Percentiles rank a stretch among this genome's conserved stretches.
Evolutionary conservation across 37 sponge, comb jelly and placozoan genomes (phyloP).

Genomic region (Halisarca cf. caerulea): DNA sequence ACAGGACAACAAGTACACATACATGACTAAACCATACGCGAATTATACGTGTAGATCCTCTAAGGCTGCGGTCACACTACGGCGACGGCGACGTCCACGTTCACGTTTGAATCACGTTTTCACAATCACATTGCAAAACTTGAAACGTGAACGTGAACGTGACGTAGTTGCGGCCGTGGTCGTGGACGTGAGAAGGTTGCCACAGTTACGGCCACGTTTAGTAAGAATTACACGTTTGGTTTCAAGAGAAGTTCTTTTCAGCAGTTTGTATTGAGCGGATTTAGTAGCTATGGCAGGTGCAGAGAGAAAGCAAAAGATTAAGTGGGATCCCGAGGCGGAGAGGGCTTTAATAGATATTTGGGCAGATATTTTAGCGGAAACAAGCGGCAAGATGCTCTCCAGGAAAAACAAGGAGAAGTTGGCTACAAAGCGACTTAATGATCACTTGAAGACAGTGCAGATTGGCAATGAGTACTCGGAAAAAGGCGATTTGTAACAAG

Average conservation of each 20-base stretch:
- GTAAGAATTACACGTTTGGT: not conserved
- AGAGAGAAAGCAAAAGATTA: not conserved
- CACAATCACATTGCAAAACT: not conserved
- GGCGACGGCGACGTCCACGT: not conserved
- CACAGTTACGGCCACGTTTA: not conserved
- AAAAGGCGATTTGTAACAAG: not conserved
- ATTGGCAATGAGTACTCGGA: not conserved
- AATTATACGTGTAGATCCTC: too few relatives aligned
- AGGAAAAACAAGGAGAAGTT: not conserved
- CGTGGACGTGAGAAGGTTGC: not conserved
- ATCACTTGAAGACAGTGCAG: not conserved
- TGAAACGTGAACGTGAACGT: conserved; percentile 7
- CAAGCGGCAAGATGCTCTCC: not conserved
- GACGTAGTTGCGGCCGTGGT: not conserved
- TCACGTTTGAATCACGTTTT: conserved; percentile 6
- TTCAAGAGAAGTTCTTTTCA: not conserved
- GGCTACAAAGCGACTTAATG: not conserved
- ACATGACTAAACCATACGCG: too few relatives aligned
- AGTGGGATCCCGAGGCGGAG: not conserved
- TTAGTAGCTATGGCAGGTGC: not conserved
- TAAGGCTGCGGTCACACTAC: conserved; percentile 1
- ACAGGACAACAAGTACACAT: too few relatives aligned
- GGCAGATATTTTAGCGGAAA: not conserved
- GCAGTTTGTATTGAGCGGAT: not conserved
- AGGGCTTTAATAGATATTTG: not conserved